Conservation (phyloP, 2,888 invertebrate genomes). For the Arctia plantaginis region DNA sequence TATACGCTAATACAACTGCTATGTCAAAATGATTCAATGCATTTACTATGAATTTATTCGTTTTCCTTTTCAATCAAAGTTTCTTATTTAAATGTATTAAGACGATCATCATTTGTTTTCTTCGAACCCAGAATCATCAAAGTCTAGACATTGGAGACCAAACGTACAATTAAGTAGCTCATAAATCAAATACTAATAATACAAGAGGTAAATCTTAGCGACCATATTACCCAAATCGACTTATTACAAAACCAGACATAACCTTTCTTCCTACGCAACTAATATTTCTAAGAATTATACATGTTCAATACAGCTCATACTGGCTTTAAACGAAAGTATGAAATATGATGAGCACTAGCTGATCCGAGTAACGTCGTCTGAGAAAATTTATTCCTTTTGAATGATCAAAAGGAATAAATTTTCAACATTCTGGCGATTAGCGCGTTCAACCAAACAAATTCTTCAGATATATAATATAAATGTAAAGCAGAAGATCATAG, state of each 20-base stretch:
- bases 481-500: too few relatives aligned
- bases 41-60: conserved; percentile 1
- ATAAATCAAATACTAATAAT: conserved; percentile 11
- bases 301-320: neutral
- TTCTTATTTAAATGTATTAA: neutral
- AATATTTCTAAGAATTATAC: conserved; percentile 4
- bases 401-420: neutral
- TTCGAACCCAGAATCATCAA: conserved; percentile 12
- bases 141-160: neutral
- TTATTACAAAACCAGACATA: conserved; percentile 1
- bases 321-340: neutral
- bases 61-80: conserved; percentile 5
- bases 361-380: too few relatives aligned
- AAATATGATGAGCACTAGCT: neutral
- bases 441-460: too few relatives aligned
- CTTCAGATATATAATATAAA: too few relatives aligned
- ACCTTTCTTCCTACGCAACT: conserved; percentile 1
- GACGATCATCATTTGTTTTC: neutral
- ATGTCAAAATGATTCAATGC: neutral
- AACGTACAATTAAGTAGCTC: neutral
- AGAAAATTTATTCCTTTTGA: too few relatives aligned
- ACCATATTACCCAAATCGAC: neutral
- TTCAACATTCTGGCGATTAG: too few relatives aligned
- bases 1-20: neutral
- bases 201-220: neutral